Conservation (phyloP, 2,888 invertebrate species). For the Phrixothrix hirtus region DNA sequence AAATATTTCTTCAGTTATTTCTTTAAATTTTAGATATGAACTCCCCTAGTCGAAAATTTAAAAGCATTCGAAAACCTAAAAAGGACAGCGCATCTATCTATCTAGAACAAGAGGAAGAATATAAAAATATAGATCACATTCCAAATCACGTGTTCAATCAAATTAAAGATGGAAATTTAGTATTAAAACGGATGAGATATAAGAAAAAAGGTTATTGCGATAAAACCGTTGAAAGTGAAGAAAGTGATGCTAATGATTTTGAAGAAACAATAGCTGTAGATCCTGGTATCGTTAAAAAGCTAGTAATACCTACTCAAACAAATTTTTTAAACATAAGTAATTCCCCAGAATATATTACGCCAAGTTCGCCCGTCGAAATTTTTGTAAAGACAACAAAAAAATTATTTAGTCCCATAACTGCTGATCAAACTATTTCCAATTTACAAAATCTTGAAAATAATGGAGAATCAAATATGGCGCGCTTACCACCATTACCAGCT, state of each 20-base stretch:
- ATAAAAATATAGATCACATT: conserved; percentile 2
- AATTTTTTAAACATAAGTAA: conserved; percentile 35
- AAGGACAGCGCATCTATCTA: conserved; percentile 30
- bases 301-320: conserved; percentile 44
- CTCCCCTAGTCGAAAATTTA: conserved; percentile 41
- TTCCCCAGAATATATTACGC: not conserved
- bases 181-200: conserved; percentile 45
- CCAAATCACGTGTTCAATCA: conserved; percentile 15
- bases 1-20: conserved; percentile 5
- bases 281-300: conserved; percentile 40
- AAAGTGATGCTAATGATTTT: conserved; percentile 22
- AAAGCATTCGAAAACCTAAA: conserved; percentile 17
- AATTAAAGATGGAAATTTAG: conserved; percentile 2
- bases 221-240: conserved; percentile 46
- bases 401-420: conserved; percentile 68
- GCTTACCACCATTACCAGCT: conserved; percentile 62
- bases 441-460: not conserved
- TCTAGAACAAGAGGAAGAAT: not conserved
- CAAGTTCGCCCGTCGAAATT: conserved; percentile 58
- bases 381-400: conserved; percentile 81
- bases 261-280: conserved; percentile 28
- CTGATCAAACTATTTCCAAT: conserved; percentile 14
- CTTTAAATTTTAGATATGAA: conserved; percentile 43
- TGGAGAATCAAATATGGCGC: conserved; percentile 22
- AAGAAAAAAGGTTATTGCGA: conserved; percentile 46